Conservation (phyloP, 2,797 vertebrate genomes). For the Myripristis murdjan region DNA sequence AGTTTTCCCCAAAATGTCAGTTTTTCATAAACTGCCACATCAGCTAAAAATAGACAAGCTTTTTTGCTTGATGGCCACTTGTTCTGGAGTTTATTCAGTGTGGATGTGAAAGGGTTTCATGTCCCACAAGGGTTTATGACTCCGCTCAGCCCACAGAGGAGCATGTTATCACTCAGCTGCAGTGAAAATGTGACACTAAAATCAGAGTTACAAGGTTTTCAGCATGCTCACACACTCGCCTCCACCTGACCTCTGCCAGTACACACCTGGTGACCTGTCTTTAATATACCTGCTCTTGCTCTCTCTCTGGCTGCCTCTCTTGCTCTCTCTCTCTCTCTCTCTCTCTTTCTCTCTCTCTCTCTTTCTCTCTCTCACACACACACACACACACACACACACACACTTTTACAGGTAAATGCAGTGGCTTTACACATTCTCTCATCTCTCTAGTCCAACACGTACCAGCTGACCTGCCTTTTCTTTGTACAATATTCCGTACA, state of each 20-base stretch:
- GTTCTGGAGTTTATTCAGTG: slow-evolving; percentile 6
- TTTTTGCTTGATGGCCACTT: no score
- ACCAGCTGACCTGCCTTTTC: slow-evolving; percentile 36
- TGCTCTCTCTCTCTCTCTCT: no score
- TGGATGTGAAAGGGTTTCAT: not conserved
- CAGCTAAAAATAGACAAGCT: no score
- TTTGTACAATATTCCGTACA: slow-evolving; percentile 17
- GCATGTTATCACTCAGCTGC: slow-evolving; percentile 20
- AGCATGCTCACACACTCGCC: slow-evolving; percentile 6
- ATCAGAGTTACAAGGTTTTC: slow-evolving; percentile 2
- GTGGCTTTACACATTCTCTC: slow-evolving; percentile 19
- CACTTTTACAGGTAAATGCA: not conserved
- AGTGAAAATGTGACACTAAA: not conserved
- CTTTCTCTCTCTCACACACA: not conserved
- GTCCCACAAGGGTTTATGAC: not conserved
- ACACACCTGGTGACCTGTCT: no score
- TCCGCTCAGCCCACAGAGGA: not conserved
- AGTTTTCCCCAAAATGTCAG: not conserved
- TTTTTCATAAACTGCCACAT: not conserved
- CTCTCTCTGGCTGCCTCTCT: no score
- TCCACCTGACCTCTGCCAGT: not conserved
- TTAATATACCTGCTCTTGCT: no score
- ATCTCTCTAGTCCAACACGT: slow-evolving; percentile 28
- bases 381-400: slow-evolving; percentile 2
- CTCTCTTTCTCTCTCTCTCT: no score